phyloP scores from a whole-genome alignment of 1,140 invertebrate genomes.

The Caenorhabditis latens region DNA sequence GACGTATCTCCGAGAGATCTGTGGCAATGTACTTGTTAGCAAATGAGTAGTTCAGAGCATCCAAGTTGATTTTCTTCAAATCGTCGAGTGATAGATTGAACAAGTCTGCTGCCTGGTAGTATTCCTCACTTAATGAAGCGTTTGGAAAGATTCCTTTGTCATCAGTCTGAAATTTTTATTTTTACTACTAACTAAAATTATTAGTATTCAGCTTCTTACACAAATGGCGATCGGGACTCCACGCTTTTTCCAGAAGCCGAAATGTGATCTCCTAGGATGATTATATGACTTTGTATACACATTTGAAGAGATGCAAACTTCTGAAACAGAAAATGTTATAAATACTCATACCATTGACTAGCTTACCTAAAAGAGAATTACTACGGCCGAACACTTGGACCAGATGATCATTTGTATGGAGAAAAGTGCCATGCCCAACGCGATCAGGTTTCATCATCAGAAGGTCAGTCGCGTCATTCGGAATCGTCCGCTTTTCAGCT shows the following conservation, averaged over 20 bases:
- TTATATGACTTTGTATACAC: conserved; percentile 27
- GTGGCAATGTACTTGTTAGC: conserved; percentile 23
- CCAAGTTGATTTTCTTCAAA: neutral
- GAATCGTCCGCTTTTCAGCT: neutral
- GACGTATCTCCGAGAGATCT: neutral
- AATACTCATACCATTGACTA: conserved; percentile 32
- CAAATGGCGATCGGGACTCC: conserved; percentile 53
- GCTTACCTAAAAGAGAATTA: neutral
- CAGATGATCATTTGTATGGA: neutral
- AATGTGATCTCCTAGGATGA: conserved; percentile 31
- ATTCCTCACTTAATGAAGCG: conserved; percentile 51
- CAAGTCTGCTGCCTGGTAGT: neutral
- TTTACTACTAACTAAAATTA: neutral
- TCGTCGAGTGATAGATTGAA: conserved; percentile 8
- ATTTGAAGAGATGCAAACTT: conserved; percentile 64
- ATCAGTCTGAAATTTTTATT: conserved; percentile 59
- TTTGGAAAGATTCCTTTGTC: conserved; percentile 60
- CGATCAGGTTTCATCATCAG: conserved; percentile 56
- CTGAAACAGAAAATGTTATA: conserved; percentile 8
- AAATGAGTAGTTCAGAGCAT: neutral
- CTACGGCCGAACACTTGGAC: neutral
- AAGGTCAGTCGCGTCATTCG: conserved; percentile 43
- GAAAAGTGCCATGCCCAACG: conserved; percentile 62
- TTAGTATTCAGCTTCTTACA: neutral
- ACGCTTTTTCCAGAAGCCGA: conserved; percentile 26